Conservation (phyloP, 2,797 vertebrate genomes). For the Buphagus erythrorhynchus region DNA sequence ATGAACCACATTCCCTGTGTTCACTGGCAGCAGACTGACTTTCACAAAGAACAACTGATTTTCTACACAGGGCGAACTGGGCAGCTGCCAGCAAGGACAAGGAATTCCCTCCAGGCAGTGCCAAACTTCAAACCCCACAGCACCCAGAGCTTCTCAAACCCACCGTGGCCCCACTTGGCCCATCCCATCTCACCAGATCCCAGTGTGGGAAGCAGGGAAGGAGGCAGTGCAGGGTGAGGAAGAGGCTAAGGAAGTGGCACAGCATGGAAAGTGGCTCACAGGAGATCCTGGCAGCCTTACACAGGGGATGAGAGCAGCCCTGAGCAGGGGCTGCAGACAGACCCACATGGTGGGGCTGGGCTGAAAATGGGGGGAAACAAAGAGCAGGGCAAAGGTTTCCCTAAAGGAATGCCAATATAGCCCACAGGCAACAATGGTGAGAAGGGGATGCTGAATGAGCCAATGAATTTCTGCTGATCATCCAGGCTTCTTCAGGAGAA, state of each 20-base stretch:
- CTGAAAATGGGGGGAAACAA: not conserved
- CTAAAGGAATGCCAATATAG: too few species aligned
- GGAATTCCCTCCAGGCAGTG: not conserved
- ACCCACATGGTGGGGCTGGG: not conserved
- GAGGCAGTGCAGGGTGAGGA: rapidly evolving
- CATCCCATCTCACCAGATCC: not conserved
- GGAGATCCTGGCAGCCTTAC: rapidly evolving
- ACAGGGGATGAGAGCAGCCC: rapidly evolving
- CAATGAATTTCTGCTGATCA: not conserved
- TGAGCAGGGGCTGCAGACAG: not conserved
- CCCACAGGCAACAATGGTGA: not conserved
- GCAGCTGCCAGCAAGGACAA: not conserved
- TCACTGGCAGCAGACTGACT: not conserved
- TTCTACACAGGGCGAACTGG: rapidly evolving
- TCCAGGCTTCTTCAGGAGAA: not conserved
- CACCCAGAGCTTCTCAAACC: not conserved
- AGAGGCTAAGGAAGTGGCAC: not conserved
- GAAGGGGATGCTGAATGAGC: not conserved
- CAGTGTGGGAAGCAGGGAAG: rapidly evolving
- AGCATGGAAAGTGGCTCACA: not conserved
- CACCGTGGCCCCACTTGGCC: rapidly evolving
- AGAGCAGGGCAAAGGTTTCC: not conserved
- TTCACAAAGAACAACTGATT: not conserved
- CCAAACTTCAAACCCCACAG: rapidly evolving
- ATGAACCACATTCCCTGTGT: not conserved